phyloP scores from a whole-genome alignment of 2,888 invertebrate species.

The Bhutanitis thaidina region DNA sequence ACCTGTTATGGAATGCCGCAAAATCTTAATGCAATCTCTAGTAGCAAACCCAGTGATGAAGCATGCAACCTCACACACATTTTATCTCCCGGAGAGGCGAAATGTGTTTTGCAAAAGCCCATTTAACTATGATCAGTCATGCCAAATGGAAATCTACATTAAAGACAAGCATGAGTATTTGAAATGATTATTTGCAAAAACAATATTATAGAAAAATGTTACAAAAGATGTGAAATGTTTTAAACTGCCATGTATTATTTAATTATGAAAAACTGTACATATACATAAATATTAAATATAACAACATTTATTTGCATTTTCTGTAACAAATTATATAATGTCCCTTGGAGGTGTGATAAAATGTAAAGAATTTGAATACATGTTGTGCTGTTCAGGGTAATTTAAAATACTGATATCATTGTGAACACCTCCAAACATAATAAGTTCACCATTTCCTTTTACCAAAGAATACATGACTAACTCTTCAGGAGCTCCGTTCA shows the following conservation, averaged over 20 bases:
- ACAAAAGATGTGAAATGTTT: not conserved
- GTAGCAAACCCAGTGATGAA: too few species aligned
- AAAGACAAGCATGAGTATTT: too few species aligned
- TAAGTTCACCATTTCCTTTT: constrained; percentile 93
- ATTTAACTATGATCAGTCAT: too few species aligned
- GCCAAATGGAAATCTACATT: too few species aligned
- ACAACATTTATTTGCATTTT: constrained; percentile 5
- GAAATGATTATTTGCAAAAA: too few species aligned
- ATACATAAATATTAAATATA: constrained; percentile 6
- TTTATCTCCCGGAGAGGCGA: too few species aligned
- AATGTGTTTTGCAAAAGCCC: too few species aligned
- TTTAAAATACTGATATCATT: constrained; percentile 85
- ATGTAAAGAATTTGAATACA: constrained; percentile 88
- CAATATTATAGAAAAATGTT: not conserved
- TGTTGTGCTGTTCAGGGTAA: constrained; percentile 77
- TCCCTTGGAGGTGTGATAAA: constrained; percentile 86
- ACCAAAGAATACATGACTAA: constrained; percentile 94
- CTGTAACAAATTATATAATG: constrained; percentile 74
- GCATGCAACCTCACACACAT: too few species aligned
- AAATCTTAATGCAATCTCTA: too few species aligned
- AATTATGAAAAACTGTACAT: constrained; percentile 19
- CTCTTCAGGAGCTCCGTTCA: constrained; percentile 89
- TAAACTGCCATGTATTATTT: constrained; percentile 6
- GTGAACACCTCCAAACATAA: constrained; percentile 97
- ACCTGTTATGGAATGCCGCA: too few species aligned